Conservation (phyloP, 2,888 invertebrate species). For the Chrysodeixis includens region DNA sequence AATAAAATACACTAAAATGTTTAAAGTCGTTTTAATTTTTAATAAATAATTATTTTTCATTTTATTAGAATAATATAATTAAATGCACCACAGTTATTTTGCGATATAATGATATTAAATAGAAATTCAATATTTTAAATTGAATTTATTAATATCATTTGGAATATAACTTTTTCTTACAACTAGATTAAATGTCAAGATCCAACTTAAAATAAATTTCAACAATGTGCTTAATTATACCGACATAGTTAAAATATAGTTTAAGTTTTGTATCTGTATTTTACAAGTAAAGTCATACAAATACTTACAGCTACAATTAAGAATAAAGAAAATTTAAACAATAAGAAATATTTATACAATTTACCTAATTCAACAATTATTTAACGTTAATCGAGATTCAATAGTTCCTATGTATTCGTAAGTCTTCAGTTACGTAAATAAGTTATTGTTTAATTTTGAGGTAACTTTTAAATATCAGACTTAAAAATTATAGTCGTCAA, state of each 20-base stretch:
- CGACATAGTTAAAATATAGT: slow-evolving; percentile 30
- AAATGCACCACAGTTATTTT: slow-evolving; percentile 52
- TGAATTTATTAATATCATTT: slow-evolving; percentile 53
- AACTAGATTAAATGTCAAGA: not conserved
- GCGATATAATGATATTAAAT: slow-evolving; percentile 43
- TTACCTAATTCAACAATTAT: no score
- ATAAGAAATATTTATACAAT: not conserved
- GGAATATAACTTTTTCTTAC: slow-evolving; percentile 7
- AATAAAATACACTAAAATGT: slow-evolving; percentile 6
- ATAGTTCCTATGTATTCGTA: not conserved
- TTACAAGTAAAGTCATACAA: not conserved
- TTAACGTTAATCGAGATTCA: not conserved
- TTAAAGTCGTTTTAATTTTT: slow-evolving; percentile 43
- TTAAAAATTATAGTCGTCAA: not conserved
- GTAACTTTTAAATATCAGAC: not conserved
- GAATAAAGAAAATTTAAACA: no score
- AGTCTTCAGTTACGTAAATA: not conserved
- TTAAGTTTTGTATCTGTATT: slow-evolving; percentile 17
- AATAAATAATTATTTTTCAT: slow-evolving; percentile 55
- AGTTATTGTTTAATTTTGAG: not conserved
- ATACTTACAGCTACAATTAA: not conserved
- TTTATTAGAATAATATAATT: slow-evolving; percentile 37
- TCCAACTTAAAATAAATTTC: slow-evolving; percentile 36
- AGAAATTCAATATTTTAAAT: slow-evolving; percentile 37
- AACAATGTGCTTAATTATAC: slow-evolving; percentile 11